Conservation (phyloP, 2,888 invertebrate species). For the Dusona sp. region DNA sequence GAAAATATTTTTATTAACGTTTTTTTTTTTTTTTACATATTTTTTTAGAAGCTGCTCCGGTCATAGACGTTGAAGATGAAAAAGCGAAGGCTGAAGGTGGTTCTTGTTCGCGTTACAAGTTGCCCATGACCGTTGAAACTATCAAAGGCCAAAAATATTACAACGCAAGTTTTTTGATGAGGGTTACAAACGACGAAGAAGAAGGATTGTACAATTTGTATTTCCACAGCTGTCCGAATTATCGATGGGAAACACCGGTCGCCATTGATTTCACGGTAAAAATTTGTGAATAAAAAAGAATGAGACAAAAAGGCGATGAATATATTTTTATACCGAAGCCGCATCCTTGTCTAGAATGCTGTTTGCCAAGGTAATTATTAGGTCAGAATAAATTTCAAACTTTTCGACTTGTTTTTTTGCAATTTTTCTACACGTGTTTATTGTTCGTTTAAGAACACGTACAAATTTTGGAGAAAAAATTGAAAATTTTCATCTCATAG, state of each 20-base stretch:
- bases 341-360: too few species aligned
- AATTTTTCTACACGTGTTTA: too few species aligned
- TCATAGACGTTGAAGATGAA: slow-evolving; percentile 53
- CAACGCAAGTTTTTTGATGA: slow-evolving; percentile 91
- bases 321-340: too few species aligned
- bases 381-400: too few species aligned
- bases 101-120: slow-evolving; percentile 78
- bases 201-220: slow-evolving; percentile 97
- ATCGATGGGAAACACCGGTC: slow-evolving; percentile 85
- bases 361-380: too few species aligned
- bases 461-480: too few species aligned
- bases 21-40: slow-evolving; percentile 10
- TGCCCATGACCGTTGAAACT: slow-evolving; percentile 87
- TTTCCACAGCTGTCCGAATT: slow-evolving; percentile 96
- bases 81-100: slow-evolving; percentile 48
- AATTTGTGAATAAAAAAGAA: slow-evolving; percentile 56
- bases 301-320: neutral
- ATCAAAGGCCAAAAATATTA: slow-evolving; percentile 87
- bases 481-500: too few species aligned
- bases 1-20: neutral
- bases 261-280: slow-evolving; percentile 90
- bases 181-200: slow-evolving; percentile 90
- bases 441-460: too few species aligned
- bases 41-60: slow-evolving; percentile 69
- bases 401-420: too few species aligned